These are phyloP conservation scores for Podargus strigoides DNA, from an alignment of 2,797 vertebrate species.

Conservation along the genomic window DNA sequence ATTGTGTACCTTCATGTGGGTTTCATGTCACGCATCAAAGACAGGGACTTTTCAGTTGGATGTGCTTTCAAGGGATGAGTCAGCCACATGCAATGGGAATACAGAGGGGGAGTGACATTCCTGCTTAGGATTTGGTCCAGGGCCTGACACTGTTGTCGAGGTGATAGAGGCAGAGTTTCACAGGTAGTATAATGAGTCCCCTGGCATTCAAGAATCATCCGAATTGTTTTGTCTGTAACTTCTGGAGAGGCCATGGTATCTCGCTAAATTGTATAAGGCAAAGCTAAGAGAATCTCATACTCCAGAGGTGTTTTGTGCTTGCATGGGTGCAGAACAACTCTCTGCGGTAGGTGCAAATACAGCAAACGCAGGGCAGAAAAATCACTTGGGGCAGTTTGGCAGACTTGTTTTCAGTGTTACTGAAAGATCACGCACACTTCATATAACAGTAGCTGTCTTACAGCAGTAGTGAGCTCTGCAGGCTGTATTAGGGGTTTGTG, in stretches of 20 bases:
- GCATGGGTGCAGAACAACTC: background rate
- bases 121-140: background rate
- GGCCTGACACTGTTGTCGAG: background rate
- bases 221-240: background rate
- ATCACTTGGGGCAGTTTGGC: background rate
- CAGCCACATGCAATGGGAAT: background rate
- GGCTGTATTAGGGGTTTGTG: background rate
- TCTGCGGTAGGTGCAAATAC: background rate
- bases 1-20: background rate
- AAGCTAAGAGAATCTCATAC: background rate
- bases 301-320: background rate
- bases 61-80: background rate
- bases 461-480: background rate
- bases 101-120: background rate
- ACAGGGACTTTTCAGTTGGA: background rate
- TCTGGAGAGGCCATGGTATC: background rate
- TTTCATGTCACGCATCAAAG: background rate
- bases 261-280: background rate
- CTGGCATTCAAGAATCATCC: background rate
- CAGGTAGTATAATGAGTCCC: background rate
- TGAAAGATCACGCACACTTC: background rate
- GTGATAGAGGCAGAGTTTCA: background rate
- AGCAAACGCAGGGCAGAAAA: background rate
- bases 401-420: background rate
- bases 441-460: background rate